Evolutionary conservation across 1,140 invertebrate species (phyloP).

Genomic region (Calosoma granatense): DNA sequence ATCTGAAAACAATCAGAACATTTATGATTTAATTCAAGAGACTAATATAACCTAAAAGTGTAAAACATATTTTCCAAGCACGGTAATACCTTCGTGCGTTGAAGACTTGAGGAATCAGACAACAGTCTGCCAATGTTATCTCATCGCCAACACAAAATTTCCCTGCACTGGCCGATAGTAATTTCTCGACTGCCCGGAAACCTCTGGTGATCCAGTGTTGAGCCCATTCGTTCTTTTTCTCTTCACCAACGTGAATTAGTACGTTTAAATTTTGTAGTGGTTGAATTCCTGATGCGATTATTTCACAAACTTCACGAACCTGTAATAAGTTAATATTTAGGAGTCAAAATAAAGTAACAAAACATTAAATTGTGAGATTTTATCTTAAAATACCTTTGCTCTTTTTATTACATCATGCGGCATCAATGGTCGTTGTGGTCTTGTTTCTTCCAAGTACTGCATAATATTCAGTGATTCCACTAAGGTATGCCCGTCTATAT

Average conservation of each 20-base stretch:
- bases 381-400: constrained; percentile 54
- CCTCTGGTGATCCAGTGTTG: constrained; percentile 86
- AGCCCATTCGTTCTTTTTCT: constrained; percentile 85
- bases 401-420: constrained; percentile 77
- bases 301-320: constrained; percentile 62
- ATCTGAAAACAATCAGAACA: constrained; percentile 48
- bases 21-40: constrained; percentile 8
- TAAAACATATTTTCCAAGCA: no score
- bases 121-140: constrained; percentile 90
- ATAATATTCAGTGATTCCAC: constrained; percentile 90
- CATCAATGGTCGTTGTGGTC: constrained; percentile 73
- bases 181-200: constrained; percentile 81
- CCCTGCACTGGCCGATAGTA: constrained; percentile 71
- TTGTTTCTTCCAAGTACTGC: constrained; percentile 90
- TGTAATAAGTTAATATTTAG: constrained; percentile 21
- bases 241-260: constrained; percentile 72
- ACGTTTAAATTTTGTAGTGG: constrained; percentile 90
- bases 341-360: not conserved
- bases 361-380: not conserved
- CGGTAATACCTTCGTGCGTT: constrained; percentile 21
- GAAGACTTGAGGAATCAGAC: constrained; percentile 78
- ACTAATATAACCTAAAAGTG: not conserved
- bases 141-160: constrained; percentile 93
- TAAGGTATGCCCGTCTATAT: constrained; percentile 73
- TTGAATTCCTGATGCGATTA: constrained; percentile 88